Conservation (phyloP, 2,888 invertebrate species). For the Heteromurus nitidus region DNA sequence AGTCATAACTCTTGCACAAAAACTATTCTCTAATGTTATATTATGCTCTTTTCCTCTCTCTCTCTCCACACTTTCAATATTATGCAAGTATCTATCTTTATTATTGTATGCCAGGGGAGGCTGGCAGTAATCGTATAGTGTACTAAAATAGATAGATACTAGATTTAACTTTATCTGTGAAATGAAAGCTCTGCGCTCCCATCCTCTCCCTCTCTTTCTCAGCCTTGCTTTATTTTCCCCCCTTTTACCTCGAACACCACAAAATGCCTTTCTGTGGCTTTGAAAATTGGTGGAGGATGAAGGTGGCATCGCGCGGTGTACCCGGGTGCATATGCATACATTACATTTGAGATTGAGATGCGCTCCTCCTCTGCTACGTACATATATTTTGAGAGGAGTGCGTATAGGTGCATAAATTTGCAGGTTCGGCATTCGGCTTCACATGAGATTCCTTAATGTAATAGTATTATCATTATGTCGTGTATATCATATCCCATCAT, state of each 20-base stretch:
- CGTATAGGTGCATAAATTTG: background rate
- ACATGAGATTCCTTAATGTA: constrained; percentile 31
- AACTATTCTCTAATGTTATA: constrained; percentile 12
- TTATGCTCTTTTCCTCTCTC: background rate
- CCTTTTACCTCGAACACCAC: constrained; percentile 20
- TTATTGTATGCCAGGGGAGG: constrained; percentile 26
- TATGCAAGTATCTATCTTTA: constrained; percentile 40
- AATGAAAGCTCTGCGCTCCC: constrained; percentile 9
- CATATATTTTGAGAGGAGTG: background rate
- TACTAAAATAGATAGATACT: constrained; percentile 15
- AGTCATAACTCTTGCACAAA: constrained; percentile 68
- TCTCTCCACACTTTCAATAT: background rate
- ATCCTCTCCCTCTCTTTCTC: constrained; percentile 8
- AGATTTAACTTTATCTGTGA: constrained; percentile 53
- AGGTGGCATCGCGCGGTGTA: background rate
- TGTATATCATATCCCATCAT: too few relatives aligned
- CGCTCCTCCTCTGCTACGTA: too few relatives aligned
- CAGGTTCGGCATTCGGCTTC: background rate
- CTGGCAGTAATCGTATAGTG: too few relatives aligned
- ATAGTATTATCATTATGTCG: constrained; percentile 28
- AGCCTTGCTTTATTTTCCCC: constrained; percentile 16
- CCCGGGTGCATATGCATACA: too few relatives aligned
- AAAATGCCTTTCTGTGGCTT: constrained; percentile 50
- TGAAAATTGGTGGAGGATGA: constrained; percentile 17
- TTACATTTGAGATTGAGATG: too few relatives aligned